These are phyloP conservation scores for Sphecodes monilicornis DNA, from an alignment of 2,888 invertebrate species.

Conservation along the genomic window DNA sequence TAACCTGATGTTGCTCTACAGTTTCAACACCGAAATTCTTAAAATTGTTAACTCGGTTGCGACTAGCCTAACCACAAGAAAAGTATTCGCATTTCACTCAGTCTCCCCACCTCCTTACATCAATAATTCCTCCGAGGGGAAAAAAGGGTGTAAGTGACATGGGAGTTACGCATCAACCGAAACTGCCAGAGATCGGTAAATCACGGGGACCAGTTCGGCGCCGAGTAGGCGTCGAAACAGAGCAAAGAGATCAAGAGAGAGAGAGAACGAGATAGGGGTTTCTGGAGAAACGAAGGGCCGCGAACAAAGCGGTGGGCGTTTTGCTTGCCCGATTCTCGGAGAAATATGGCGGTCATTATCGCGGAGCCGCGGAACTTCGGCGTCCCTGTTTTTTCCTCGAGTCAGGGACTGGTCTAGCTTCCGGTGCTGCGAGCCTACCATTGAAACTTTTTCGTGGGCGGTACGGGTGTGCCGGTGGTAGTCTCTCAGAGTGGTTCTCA, in stretches of 20 bases:
- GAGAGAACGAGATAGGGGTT: not conserved
- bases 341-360: slow-evolving; percentile 70
- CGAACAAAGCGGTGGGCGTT: slow-evolving; percentile 57
- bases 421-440: slow-evolving; percentile 3
- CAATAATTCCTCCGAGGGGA: not conserved
- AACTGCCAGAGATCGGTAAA: slow-evolving; percentile 28
- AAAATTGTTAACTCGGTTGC: too few relatives aligned
- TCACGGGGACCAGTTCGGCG: slow-evolving; percentile 33
- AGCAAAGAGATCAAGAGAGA: not conserved
- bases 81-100: not conserved
- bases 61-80: too few relatives aligned
- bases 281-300: not conserved
- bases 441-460: not conserved
- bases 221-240: not conserved
- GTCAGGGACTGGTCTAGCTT: slow-evolving; percentile 1
- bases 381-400: slow-evolving; percentile 13
- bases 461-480: not conserved
- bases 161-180: not conserved
- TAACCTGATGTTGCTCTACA: too few relatives aligned
- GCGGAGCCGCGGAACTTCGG: slow-evolving; percentile 67
- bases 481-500: not conserved
- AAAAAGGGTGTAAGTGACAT: not conserved
- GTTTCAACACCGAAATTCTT: too few relatives aligned
- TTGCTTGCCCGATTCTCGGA: slow-evolving; percentile 51
- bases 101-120: not conserved